Percentiles rank a stretch among this genome's conserved stretches.
Conservation (phyloP, 2,797 vertebrate genomes). For the Pangasius larnaudii region DNA sequence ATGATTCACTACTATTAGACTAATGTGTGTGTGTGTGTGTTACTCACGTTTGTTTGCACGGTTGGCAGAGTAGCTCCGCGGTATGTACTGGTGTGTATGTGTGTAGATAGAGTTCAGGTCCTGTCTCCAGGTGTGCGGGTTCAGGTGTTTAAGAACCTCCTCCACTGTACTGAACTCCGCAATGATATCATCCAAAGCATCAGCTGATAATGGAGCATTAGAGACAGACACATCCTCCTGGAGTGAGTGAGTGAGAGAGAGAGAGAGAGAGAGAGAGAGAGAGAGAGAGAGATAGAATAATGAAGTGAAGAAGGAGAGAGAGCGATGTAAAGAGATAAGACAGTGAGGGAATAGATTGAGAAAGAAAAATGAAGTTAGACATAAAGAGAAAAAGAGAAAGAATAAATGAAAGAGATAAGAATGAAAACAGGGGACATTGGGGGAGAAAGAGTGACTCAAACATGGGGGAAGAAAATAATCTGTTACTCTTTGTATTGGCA, state of each 20-base stretch:
- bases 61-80: conserved; percentile 82
- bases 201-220: conserved; percentile 80
- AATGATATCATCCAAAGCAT: conserved; percentile 86
- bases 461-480: background rate
- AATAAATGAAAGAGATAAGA: background rate
- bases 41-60: conserved; percentile 89
- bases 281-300: background rate
- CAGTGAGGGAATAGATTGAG: background rate
- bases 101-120: conserved; percentile 90
- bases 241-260: background rate
- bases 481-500: background rate
- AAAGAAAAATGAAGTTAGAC: background rate
- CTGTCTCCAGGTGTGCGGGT: conserved; percentile 90
- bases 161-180: conserved; percentile 91
- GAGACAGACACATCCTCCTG: conserved; percentile 73
- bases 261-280: background rate
- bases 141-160: conserved; percentile 87
- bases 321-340: background rate
- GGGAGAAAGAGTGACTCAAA: background rate
- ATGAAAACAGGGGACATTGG: background rate
- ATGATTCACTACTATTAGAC: background rate
- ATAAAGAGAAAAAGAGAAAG: too few species aligned
- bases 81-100: conserved; percentile 83
- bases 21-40: background rate
- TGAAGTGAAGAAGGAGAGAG: background rate